Evolutionary conservation across 2,888 invertebrate genomes (phyloP).

Genomic region (Leptopterna dolabrata): DNA sequence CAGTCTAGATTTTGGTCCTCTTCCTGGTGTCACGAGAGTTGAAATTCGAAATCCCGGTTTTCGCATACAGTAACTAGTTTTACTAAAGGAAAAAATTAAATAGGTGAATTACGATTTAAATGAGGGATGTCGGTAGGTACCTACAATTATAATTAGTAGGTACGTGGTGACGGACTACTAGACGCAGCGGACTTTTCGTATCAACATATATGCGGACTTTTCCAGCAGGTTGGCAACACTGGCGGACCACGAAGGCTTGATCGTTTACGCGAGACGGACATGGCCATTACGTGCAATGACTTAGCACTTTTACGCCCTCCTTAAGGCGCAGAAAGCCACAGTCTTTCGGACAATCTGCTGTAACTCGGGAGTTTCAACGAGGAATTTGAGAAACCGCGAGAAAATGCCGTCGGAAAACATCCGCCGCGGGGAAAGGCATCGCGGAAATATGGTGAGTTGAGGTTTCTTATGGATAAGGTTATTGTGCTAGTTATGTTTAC

Average conservation of each 20-base stretch:
- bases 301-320: slow-evolving; percentile 35
- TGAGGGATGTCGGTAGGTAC: no score
- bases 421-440: slow-evolving; percentile 55
- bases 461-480: slow-evolving; percentile 33
- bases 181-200: no score
- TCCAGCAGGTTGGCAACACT: background rate
- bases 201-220: no score
- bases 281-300: slow-evolving; percentile 22
- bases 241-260: background rate
- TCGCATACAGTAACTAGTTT: no score
- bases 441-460: slow-evolving; percentile 58
- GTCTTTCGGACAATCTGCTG: background rate
- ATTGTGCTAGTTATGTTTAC: background rate
- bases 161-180: no score
- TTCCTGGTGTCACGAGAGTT: no score
- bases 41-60: no score
- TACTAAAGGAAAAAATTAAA: no score
- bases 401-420: slow-evolving; percentile 58
- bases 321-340: slow-evolving; percentile 6
- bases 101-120: no score
- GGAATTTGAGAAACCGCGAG: background rate
- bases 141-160: no score
- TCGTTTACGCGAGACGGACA: background rate
- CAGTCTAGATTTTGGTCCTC: no score
- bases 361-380: background rate